These are phyloP conservation scores for Ifrita kowaldi DNA, from an alignment of 2,113 vertebrate species.

Conservation along the genomic window DNA sequence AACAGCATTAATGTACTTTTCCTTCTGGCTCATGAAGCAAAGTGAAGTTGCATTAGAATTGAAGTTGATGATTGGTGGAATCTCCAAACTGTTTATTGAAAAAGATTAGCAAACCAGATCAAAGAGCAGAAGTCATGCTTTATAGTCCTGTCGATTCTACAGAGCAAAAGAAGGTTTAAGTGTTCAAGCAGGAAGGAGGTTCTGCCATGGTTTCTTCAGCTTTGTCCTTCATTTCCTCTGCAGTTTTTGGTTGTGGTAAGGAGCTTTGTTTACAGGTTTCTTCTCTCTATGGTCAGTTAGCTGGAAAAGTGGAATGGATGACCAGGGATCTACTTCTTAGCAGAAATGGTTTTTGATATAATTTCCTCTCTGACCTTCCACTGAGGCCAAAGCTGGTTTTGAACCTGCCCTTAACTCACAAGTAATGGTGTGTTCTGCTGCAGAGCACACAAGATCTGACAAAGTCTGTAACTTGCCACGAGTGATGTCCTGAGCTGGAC, in stretches of 20 bases:
- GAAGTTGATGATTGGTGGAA: neutral
- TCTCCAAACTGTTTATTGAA: neutral
- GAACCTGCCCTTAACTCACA: neutral
- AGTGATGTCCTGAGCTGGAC: neutral
- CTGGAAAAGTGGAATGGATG: neutral
- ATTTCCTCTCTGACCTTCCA: neutral
- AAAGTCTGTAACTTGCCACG: accelerated
- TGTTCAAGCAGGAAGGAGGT: neutral
- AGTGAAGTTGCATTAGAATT: neutral
- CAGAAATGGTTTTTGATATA: neutral
- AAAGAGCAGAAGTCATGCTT: neutral
- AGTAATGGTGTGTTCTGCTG: neutral
- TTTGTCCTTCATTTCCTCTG: neutral
- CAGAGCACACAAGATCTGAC: neutral
- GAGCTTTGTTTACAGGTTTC: neutral
- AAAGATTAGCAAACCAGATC: neutral
- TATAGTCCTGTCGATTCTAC: neutral
- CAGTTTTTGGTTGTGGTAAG: neutral
- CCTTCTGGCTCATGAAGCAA: neutral
- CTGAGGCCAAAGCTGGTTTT: neutral
- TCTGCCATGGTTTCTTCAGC: neutral
- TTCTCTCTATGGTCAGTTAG: neutral
- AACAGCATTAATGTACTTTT: neutral
- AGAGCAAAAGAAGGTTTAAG: neutral
- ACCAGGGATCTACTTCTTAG: neutral